Percentiles rank a stretch among this genome's conserved stretches.
Conservation (phyloP, 1,140 invertebrate genomes). For the Trigoniulus corallinus region DNA sequence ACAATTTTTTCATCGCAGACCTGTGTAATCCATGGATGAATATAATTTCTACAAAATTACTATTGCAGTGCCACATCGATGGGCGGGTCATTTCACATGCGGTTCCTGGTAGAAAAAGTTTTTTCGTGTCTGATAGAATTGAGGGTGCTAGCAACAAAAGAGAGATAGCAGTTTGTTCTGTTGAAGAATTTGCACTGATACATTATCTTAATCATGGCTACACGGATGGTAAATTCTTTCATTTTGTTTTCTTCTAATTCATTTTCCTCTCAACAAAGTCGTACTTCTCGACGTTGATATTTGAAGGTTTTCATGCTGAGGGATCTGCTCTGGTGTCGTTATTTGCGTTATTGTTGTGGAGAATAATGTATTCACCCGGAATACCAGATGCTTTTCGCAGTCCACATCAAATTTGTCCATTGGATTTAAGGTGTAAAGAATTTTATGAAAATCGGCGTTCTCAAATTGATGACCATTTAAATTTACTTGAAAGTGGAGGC, state of each 20-base stretch:
- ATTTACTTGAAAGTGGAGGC: conserved; percentile 24
- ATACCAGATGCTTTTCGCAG: conserved; percentile 47
- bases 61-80: neutral
- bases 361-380: conserved; percentile 43
- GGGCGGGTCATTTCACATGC: neutral
- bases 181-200: conserved; percentile 33
- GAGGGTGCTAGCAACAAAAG: conserved; percentile 6
- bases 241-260: neutral
- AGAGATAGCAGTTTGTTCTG: conserved; percentile 21
- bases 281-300: neutral
- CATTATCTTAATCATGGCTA: conserved; percentile 32
- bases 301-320: conserved; percentile 46
- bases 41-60: neutral
- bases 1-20: too few species aligned
- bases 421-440: conserved; percentile 42
- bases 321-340: conserved; percentile 42
- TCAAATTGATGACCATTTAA: conserved; percentile 35
- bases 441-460: conserved; percentile 44
- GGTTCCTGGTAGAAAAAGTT: neutral
- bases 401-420: conserved; percentile 43
- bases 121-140: neutral
- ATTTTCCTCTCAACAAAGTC: too few species aligned
- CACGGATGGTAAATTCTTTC: conserved; percentile 22
- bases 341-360: conserved; percentile 55
- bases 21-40: too few species aligned